Percentiles rank a stretch among this genome's conserved stretches.
Conservation (phyloP, 2,888 invertebrate genomes). For the Neoaliturus tenellus region DNA sequence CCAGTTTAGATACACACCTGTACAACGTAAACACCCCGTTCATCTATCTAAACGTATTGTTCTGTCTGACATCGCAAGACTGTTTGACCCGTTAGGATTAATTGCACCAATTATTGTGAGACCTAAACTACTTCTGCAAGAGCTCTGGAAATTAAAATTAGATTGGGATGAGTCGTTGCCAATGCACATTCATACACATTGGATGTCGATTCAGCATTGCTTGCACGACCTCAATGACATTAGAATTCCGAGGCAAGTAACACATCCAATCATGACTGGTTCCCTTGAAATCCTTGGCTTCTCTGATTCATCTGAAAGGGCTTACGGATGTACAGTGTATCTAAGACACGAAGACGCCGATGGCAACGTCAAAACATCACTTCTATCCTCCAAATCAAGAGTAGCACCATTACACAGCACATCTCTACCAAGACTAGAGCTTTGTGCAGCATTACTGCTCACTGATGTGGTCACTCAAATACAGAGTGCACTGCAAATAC, state of each 20-base stretch:
- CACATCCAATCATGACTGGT: neutral
- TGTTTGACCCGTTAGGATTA: conserved; percentile 26
- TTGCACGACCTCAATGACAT: neutral
- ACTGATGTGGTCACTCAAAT: neutral
- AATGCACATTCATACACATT: neutral
- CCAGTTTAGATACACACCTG: neutral
- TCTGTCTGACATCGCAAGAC: neutral
- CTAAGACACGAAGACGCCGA: conserved; percentile 18
- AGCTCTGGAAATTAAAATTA: conserved; percentile 34
- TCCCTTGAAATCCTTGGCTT: conserved; percentile 8
- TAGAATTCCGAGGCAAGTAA: conserved; percentile 3
- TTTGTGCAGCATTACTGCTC: conserved; percentile 18
- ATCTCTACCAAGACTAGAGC: conserved; percentile 20
- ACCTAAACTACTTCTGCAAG: conserved; percentile 50
- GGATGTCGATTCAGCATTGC: neutral
- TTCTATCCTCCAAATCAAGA: conserved; percentile 14
- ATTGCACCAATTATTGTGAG: conserved; percentile 20
- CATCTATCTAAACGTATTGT: neutral
- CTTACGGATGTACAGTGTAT: neutral
- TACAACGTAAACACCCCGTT: neutral
- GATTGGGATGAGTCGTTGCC: conserved; percentile 53
- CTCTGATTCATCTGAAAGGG: conserved; percentile 14
- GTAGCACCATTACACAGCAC: conserved; percentile 26
- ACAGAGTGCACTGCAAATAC: neutral
- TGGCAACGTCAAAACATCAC: neutral